Conservation (phyloP, 2,113 vertebrate genomes). For the Pungitius pungitius region DNA sequence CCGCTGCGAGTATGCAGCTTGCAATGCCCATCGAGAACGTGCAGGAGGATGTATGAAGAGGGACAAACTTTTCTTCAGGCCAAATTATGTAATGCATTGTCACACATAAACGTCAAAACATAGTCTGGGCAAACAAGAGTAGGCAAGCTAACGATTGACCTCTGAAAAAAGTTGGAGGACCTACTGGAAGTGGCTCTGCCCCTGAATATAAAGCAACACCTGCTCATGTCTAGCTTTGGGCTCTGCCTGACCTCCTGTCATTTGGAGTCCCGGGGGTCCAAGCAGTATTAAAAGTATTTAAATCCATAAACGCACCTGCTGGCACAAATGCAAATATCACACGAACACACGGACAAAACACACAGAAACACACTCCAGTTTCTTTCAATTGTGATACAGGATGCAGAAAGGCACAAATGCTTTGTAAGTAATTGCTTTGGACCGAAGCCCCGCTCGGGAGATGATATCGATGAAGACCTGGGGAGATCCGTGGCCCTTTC, state of each 20-base stretch:
- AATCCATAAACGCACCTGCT: slow-evolving; percentile 30
- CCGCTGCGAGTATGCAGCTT: not conserved
- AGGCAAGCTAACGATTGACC: slow-evolving; percentile 34
- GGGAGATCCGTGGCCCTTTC: slow-evolving; percentile 28
- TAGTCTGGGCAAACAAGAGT: slow-evolving; percentile 11
- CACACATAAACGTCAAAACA: slow-evolving; percentile 10
- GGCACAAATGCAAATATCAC: slow-evolving; percentile 27
- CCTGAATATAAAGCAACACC: slow-evolving; percentile 68
- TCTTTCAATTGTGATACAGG: slow-evolving; percentile 8
- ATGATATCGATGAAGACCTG: slow-evolving; percentile 38
- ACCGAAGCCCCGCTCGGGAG: slow-evolving; percentile 1
- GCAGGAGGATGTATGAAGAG: not conserved
- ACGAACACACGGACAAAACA: not conserved
- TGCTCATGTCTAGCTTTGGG: slow-evolving; percentile 53
- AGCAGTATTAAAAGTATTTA: slow-evolving; percentile 45
- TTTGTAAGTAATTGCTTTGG: slow-evolving; percentile 30
- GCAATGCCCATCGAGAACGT: not conserved
- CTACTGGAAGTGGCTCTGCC: slow-evolving; percentile 4
- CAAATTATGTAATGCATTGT: not conserved
- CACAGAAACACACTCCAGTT: not conserved
- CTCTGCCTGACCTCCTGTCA: slow-evolving; percentile 5
- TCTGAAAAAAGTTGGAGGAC: slow-evolving; percentile 44
- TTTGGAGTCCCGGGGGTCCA: not conserved
- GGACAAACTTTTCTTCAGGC: not conserved
- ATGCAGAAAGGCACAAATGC: slow-evolving; percentile 16